These are phyloP conservation scores for Drosophila ogumai DNA, from an alignment of 1,140 invertebrate genomes.

Conservation along the genomic window DNA sequence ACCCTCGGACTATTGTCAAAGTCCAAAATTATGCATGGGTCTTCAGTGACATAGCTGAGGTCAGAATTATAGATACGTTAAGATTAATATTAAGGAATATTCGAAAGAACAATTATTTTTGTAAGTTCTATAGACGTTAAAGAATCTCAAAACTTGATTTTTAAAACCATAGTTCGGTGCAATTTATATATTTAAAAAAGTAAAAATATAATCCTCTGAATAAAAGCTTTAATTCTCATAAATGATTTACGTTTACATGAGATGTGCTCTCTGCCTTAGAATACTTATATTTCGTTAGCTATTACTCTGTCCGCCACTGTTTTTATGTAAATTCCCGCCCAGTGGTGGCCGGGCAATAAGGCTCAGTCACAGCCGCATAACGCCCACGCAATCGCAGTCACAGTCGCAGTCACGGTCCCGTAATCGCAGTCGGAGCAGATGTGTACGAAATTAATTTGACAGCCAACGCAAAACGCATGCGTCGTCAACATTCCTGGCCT, in stretches of 20 bases:
- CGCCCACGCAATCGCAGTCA: conserved; percentile 59
- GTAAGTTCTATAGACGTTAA: too few relatives aligned
- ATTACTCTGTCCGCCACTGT: not conserved
- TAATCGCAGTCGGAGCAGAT: conserved; percentile 36
- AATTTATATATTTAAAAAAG: not conserved
- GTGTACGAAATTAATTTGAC: conserved; percentile 80
- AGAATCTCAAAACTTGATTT: not conserved
- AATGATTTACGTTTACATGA: not conserved
- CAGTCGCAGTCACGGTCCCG: conserved; percentile 62
- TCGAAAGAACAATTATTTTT: too few relatives aligned
- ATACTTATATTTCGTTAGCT: not conserved
- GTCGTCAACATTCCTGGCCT: conserved; percentile 61
- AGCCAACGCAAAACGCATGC: conserved; percentile 80
- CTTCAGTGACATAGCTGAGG: conserved; percentile 41
- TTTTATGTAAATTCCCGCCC: conserved; percentile 59
- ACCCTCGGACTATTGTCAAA: conserved; percentile 65
- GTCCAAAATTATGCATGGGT: conserved; percentile 78
- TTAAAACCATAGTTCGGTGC: fast-evolving
- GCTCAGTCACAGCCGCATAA: conserved; percentile 18
- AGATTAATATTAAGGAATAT: not conserved
- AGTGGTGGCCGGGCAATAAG: conserved; percentile 1
- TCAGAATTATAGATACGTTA: not conserved
- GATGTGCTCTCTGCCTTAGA: not conserved
- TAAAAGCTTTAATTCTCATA: not conserved
- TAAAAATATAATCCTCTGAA: too few relatives aligned